These are phyloP conservation scores for Lepetodrilus schrolli DNA, from an alignment of 2,888 invertebrate species.

Conservation along the genomic window DNA sequence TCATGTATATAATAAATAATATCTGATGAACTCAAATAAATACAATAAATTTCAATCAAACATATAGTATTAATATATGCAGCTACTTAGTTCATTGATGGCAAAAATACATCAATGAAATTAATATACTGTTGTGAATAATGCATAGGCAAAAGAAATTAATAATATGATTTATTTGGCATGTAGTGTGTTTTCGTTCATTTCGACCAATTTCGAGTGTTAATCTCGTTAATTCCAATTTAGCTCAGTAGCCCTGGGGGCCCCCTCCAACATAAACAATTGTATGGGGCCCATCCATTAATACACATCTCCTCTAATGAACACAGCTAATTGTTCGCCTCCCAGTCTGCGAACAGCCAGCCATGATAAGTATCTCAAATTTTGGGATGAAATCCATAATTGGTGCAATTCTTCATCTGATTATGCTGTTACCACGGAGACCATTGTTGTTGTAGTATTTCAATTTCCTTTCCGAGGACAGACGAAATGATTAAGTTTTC, in stretches of 20 bases:
- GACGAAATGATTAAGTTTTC: slow-evolving; percentile 2
- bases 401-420: slow-evolving; percentile 26
- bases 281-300: background rate
- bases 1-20: too few relatives aligned
- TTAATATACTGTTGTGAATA: too few relatives aligned
- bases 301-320: background rate
- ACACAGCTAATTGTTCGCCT: slow-evolving; percentile 5
- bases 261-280: background rate
- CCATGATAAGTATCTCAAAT: slow-evolving; percentile 22
- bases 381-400: slow-evolving; percentile 26
- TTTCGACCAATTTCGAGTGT: too few relatives aligned
- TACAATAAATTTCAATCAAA: too few relatives aligned
- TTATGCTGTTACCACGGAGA: slow-evolving; percentile 24
- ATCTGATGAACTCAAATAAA: too few relatives aligned
- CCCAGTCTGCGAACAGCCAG: background rate
- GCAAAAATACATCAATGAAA: too few relatives aligned
- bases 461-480: slow-evolving; percentile 27
- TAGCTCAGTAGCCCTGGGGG: background rate
- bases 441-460: slow-evolving; percentile 29
- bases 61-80: too few relatives aligned
- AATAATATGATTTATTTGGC: too few relatives aligned
- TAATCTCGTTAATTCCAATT: background rate
- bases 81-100: too few relatives aligned
- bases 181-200: too few relatives aligned
- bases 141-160: too few relatives aligned